Percentiles rank a stretch among this genome's conserved stretches.
Evolutionary conservation across 2,888 invertebrate genomes (phyloP).

Genomic region (Syrista parreyssii): DNA sequence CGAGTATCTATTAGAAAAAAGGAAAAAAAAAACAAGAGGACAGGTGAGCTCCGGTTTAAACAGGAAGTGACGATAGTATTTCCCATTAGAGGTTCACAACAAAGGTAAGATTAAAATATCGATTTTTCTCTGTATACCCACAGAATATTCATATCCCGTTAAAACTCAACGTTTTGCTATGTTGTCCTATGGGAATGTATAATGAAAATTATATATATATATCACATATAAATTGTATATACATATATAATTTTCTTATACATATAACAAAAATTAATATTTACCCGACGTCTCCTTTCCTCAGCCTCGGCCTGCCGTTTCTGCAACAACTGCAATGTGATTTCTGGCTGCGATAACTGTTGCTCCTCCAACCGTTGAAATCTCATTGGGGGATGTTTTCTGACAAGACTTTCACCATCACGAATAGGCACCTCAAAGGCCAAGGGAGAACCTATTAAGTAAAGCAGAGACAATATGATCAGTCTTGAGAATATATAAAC

Average conservation of each 20-base stretch:
- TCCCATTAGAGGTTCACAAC: neutral
- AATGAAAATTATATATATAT: neutral
- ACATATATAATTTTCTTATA: neutral
- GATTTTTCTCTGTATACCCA: neutral
- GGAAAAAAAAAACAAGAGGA: neutral
- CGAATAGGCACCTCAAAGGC: constrained; percentile 40
- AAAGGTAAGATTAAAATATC: neutral
- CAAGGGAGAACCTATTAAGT: constrained; percentile 33
- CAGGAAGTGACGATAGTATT: neutral
- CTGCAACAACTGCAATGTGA: constrained; percentile 73
- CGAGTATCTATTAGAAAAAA: constrained; percentile 37
- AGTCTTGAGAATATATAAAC: neutral
- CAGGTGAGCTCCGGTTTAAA: neutral
- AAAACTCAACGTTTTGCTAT: neutral
- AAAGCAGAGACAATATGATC: constrained; percentile 7
- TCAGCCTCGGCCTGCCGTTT: constrained; percentile 81
- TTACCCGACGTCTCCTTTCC: constrained; percentile 72
- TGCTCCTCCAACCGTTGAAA: constrained; percentile 76
- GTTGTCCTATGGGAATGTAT: neutral
- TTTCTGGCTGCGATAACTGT: constrained; percentile 68
- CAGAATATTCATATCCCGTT: neutral
- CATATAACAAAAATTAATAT: neutral
- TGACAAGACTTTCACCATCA: constrained; percentile 63
- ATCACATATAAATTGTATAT: no score
- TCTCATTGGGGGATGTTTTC: constrained; percentile 75